Evolutionary conservation across 2,797 vertebrate genomes (phyloP), one percentile per base, ranked within the genome.

Genomic region (Macropus fuliginosus): DNA sequence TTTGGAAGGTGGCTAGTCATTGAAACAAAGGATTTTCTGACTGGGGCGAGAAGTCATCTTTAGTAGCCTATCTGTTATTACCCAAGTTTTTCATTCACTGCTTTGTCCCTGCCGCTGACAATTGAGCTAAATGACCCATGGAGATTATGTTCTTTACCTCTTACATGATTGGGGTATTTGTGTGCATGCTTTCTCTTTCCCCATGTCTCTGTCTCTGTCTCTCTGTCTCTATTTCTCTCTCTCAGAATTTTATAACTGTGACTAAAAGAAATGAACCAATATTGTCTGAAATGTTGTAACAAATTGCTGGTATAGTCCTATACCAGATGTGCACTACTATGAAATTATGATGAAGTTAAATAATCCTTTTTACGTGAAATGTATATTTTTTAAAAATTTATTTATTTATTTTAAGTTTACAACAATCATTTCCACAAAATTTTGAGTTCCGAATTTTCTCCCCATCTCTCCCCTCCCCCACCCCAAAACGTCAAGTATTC

Each of bases 21-120:
- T 95, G 92, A 96, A 96, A 93, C 92, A 97, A 94, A 94, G 92
- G 12, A 11, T 94, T 34, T 92, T 92, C 95, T 59, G 94, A 13
- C 13, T 50, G 56, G 66, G 56, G 55, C 54, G 90, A 91, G 40
- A 92, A 90, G 55, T 40, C 40, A 89, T 18, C 40, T 56, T 55
- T 55, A 56, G 29, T 29, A 74, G 46, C 24, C 3, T 92, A 14
- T 90, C 94, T 40, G 55, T 28, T 91, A 66, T 54, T 57, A 24
- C 74, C 95, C 9, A 94, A 55, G 91, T 74, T 95, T 89, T 55
- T 27, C 56, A 1, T 56, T 94, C 28, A 91, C 94, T 94, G 40
- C 24, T 92, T 95, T 97, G 54, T 56, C 91, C 31, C 94, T 81
- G 40, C 55, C 91, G 56, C n/a, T 95, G 93, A 94, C 46, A 34